These are phyloP conservation scores for Prionace glauca DNA, from an alignment of 2,797 vertebrate species.

Conservation along the genomic window DNA sequence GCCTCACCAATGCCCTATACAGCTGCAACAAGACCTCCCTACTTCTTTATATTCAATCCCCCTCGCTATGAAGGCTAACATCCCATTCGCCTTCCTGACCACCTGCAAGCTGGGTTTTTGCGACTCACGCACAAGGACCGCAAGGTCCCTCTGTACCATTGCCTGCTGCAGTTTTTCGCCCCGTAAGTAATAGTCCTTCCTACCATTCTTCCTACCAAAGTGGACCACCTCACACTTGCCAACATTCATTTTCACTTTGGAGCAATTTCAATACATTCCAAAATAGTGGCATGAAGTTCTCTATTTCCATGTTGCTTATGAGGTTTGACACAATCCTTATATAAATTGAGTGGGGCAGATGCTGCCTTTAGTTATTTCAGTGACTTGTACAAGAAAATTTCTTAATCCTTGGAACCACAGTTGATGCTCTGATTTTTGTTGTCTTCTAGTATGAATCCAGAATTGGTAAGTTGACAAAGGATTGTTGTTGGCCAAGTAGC, in stretches of 20 bases:
- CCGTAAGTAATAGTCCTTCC: too few species aligned
- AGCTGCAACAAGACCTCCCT: too few species aligned
- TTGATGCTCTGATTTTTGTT: not conserved
- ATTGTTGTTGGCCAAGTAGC: not conserved
- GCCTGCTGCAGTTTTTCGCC: too few species aligned
- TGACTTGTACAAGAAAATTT: not conserved
- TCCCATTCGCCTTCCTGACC: too few species aligned
- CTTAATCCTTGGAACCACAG: not conserved
- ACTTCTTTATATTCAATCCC: too few species aligned
- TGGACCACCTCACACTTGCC: too few species aligned
- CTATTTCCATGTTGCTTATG: not conserved
- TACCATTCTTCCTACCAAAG: too few species aligned
- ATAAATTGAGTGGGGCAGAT: not conserved
- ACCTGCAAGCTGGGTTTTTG: too few species aligned
- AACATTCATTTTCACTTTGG: not conserved
- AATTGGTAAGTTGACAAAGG: not conserved
- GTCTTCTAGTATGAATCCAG: not conserved
- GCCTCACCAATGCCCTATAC: too few species aligned
- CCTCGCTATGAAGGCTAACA: too few species aligned
- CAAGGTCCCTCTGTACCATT: too few species aligned
- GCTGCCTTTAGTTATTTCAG: not conserved
- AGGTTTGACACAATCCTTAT: not conserved
- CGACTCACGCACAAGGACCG: too few species aligned
- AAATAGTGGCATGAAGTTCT: not conserved
- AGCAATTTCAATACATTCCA: not conserved